Conservation (phyloP, 1,140 invertebrate species). For the Meloidogyne exigua region DNA sequence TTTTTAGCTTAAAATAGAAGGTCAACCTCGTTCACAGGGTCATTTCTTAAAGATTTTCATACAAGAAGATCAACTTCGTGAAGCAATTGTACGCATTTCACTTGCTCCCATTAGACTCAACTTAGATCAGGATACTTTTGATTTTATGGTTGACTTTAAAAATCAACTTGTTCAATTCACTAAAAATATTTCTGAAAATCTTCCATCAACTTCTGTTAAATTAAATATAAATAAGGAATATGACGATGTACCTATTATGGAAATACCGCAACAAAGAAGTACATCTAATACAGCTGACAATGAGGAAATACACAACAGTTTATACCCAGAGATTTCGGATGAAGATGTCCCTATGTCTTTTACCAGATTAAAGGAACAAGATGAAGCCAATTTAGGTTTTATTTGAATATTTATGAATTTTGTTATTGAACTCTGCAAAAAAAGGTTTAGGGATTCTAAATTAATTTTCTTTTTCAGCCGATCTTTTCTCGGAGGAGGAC, state of each 20-base stretch:
- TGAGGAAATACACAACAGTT: neutral
- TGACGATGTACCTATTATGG: slow-evolving; percentile 35
- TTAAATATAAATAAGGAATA: neutral
- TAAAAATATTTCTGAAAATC: neutral
- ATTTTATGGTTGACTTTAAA: slow-evolving; percentile 50
- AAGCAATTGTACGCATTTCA: slow-evolving; percentile 50
- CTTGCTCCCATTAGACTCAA: slow-evolving; percentile 52
- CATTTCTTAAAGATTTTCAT: slow-evolving; percentile 40
- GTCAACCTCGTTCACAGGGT: slow-evolving; percentile 27
- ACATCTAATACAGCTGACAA: neutral
- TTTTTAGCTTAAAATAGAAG: neutral
- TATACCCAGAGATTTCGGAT: neutral
- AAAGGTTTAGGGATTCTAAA: neutral
- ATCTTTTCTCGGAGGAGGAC: slow-evolving; percentile 38
- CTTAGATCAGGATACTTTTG: slow-evolving; percentile 56
- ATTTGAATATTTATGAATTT: neutral
- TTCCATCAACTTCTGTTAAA: neutral
- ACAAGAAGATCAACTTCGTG: slow-evolving; percentile 45
- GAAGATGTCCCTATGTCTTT: neutral
- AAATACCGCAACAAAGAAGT: slow-evolving; percentile 14
- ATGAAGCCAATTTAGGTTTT: neutral
- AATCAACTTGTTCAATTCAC: slow-evolving; percentile 26
- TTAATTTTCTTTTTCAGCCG: slow-evolving; percentile 15
- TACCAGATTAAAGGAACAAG: neutral
- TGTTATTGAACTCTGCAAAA: too few relatives aligned